These are phyloP conservation scores for Leptopilina syphax DNA, from an alignment of 2,888 invertebrate species.

Conservation along the genomic window DNA sequence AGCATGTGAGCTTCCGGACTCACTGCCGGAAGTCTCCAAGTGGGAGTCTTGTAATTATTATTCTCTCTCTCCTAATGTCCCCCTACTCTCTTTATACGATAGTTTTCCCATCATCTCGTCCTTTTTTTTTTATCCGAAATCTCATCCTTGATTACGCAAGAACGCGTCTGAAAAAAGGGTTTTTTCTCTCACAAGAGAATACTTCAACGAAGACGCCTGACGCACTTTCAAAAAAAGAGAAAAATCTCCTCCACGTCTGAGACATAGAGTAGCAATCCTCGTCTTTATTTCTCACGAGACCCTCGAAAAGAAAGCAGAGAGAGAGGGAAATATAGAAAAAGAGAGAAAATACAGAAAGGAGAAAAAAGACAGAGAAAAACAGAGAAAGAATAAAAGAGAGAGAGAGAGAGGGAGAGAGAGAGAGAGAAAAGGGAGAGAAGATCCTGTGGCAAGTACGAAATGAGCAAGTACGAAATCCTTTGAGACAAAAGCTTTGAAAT, in stretches of 20 bases:
- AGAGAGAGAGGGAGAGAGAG: neutral
- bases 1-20: conserved; percentile 57
- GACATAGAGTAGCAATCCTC: conserved; percentile 15
- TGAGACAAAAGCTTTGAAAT: conserved; percentile 72
- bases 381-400: too few species aligned
- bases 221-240: conserved; percentile 21
- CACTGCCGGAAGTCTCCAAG: conserved; percentile 58
- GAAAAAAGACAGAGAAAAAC: too few species aligned
- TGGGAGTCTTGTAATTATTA: conserved; percentile 59
- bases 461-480: conserved; percentile 72
- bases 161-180: conserved; percentile 33
- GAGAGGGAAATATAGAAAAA: too few species aligned
- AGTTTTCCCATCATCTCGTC: conserved; percentile 34
- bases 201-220: conserved; percentile 15
- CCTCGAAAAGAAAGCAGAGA: conserved; percentile 57
- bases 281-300: conserved; percentile 51
- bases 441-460: conserved; percentile 61
- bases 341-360: too few species aligned
- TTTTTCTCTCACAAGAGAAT: conserved; percentile 9
- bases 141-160: conserved; percentile 40
- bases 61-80: conserved; percentile 62
- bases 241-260: conserved; percentile 36
- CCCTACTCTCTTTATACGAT: conserved; percentile 48
- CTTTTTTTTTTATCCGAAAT: conserved; percentile 35
- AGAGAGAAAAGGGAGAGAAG: conserved; percentile 62